These are phyloP conservation scores for Phalera bucephala DNA, from an alignment of 2,888 invertebrate species.

Conservation along the genomic window DNA sequence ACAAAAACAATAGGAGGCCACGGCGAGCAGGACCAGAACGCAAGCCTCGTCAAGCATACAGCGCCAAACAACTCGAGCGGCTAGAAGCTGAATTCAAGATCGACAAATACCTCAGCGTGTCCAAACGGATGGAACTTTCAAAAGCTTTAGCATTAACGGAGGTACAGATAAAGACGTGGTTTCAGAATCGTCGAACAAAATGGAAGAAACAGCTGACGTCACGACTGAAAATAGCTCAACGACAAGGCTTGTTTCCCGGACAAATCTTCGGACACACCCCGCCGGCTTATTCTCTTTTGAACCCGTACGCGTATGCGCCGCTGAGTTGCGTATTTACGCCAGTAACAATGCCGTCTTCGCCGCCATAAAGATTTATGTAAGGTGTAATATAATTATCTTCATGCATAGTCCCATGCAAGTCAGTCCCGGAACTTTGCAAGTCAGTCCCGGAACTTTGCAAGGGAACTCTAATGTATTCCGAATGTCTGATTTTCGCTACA, in stretches of 20 bases:
- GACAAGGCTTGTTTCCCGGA: slow-evolving; percentile 90
- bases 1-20: slow-evolving; percentile 90
- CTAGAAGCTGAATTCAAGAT: slow-evolving; percentile 97
- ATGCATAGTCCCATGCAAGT: too few relatives aligned
- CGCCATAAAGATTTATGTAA: slow-evolving; percentile 49
- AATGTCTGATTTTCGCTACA: too few relatives aligned
- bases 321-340: slow-evolving; percentile 84
- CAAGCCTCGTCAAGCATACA: slow-evolving; percentile 98
- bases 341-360: slow-evolving; percentile 73
- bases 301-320: slow-evolving; percentile 85
- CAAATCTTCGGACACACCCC: slow-evolving; percentile 85
- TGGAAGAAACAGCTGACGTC: slow-evolving; percentile 99
- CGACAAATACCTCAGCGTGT: slow-evolving; percentile 98
- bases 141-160: slow-evolving; percentile 94
- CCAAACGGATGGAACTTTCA: slow-evolving; percentile 96
- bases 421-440: too few relatives aligned
- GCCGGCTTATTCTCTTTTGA: slow-evolving; percentile 84
- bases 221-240: slow-evolving; percentile 93
- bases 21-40: slow-evolving; percentile 95
- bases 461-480: too few relatives aligned
- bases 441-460: too few relatives aligned
- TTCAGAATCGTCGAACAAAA: slow-evolving; percentile 96
- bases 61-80: slow-evolving; percentile 95
- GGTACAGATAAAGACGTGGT: slow-evolving; percentile 98
- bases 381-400: too few relatives aligned